Percentiles rank a stretch among this genome's conserved stretches.
These are phyloP conservation scores for Scaptodrosophila lebanonensis DNA, from an alignment of 1,140 invertebrate genomes.

Conservation along the genomic window DNA sequence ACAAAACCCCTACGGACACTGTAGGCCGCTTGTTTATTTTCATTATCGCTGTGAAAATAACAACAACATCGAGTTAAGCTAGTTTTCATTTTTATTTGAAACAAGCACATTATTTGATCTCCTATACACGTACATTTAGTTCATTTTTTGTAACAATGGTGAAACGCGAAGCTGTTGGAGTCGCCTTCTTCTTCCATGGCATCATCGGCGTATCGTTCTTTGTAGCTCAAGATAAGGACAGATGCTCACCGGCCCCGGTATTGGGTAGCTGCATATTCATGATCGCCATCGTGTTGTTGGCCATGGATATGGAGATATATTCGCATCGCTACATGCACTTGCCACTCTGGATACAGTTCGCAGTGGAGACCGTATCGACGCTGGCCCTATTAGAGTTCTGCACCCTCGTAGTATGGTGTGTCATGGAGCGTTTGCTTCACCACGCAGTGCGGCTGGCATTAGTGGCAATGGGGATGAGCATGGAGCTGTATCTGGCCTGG, in stretches of 20 bases:
- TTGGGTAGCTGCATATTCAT: slow-evolving; percentile 14
- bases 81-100: too few species aligned
- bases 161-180: slow-evolving; percentile 1
- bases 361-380: slow-evolving; percentile 5
- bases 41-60: too few species aligned
- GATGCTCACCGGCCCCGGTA: slow-evolving; percentile 21
- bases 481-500: not conserved
- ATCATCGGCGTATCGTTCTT: not conserved
- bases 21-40: too few species aligned
- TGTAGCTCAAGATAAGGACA: not conserved
- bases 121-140: too few species aligned
- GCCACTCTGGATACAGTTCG: slow-evolving; percentile 6
- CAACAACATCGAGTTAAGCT: too few species aligned
- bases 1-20: too few species aligned
- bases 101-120: too few species aligned
- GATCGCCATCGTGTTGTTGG: not conserved
- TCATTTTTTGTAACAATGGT: too few species aligned
- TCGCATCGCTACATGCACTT: slow-evolving; percentile 7
- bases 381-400: slow-evolving; percentile 14
- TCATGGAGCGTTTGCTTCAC: slow-evolving; percentile 5
- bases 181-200: slow-evolving; percentile 10
- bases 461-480: not conserved
- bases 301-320: not conserved
- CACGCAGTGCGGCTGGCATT: not conserved
- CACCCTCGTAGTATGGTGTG: slow-evolving; percentile 13